Conservation (phyloP, 2,113 vertebrate genomes). For the Ranitomeya imitator region DNA sequence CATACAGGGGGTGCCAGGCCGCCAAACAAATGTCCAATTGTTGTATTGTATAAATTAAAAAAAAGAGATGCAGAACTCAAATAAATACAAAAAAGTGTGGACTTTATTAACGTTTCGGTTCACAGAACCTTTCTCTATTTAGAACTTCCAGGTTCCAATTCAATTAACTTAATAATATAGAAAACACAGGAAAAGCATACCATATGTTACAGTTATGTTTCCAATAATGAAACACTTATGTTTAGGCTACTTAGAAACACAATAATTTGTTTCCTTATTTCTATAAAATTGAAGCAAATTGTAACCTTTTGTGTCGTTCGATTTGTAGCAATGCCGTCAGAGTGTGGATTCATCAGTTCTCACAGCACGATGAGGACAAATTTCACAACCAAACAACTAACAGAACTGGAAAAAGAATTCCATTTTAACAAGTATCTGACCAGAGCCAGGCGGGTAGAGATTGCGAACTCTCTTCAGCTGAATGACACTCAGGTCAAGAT, state of each 20-base stretch:
- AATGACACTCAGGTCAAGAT: constrained; percentile 80
- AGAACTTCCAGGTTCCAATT: too few species aligned
- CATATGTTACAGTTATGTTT: background rate
- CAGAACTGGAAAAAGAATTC: constrained; percentile 79
- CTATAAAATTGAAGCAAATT: background rate
- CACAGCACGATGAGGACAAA: constrained; percentile 70
- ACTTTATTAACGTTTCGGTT: too few species aligned
- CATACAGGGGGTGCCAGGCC: too few species aligned
- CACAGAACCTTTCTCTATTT: too few species aligned
- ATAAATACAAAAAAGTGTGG: too few species aligned
- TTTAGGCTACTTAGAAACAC: background rate
- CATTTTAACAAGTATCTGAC: constrained; percentile 78
- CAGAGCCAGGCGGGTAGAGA: constrained; percentile 72
- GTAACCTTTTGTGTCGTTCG: constrained; percentile 56
- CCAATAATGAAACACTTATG: background rate
- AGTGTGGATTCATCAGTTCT: constrained; percentile 63
- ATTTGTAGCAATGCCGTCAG: constrained; percentile 67
- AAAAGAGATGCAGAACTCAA: too few species aligned
- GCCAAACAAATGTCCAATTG: too few species aligned
- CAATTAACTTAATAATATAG: too few species aligned
- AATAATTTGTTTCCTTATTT: background rate
- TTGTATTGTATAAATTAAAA: too few species aligned
- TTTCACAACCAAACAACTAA: constrained; percentile 79
- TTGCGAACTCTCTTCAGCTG: constrained; percentile 73
- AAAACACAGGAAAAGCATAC: too few species aligned